Evolutionary conservation across 2,797 vertebrate genomes (phyloP).

Genomic region (Acanthurus lineatus): DNA sequence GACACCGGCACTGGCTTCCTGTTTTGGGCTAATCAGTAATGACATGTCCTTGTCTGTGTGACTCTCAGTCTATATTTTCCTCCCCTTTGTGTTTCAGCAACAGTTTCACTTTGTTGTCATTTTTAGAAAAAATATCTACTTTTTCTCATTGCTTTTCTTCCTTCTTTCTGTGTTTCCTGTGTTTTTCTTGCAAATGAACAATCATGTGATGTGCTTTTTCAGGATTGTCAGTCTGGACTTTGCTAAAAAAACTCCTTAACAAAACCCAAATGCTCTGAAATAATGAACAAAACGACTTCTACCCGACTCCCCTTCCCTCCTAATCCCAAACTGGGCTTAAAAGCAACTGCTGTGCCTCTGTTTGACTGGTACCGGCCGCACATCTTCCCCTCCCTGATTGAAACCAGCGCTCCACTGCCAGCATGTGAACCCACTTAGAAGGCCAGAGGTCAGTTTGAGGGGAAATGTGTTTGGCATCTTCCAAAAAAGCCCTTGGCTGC

Average conservation of each 20-base stretch:
- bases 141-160: no score
- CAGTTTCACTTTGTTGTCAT: no score
- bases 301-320: not conserved
- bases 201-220: no score
- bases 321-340: slow-evolving; percentile 37
- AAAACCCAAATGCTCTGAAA: slow-evolving; percentile 23
- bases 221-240: no score
- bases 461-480: slow-evolving; percentile 67
- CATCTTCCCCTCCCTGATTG: slow-evolving; percentile 48
- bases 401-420: slow-evolving; percentile 54
- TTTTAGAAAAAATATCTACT: no score
- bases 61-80: no score
- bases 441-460: slow-evolving; percentile 62
- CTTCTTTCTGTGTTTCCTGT: no score
- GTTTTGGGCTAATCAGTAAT: no score
- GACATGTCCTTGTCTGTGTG: no score
- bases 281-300: not conserved
- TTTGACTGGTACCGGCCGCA: slow-evolving; percentile 50
- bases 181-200: no score
- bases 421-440: slow-evolving; percentile 55
- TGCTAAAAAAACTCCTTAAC: not conserved
- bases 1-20: no score
- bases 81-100: no score
- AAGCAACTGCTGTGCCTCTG: slow-evolving; percentile 33
- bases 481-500: slow-evolving; percentile 23